phyloP scores from a whole-genome alignment of 2,113 vertebrate species.

The Aplodontia rufa region DNA sequence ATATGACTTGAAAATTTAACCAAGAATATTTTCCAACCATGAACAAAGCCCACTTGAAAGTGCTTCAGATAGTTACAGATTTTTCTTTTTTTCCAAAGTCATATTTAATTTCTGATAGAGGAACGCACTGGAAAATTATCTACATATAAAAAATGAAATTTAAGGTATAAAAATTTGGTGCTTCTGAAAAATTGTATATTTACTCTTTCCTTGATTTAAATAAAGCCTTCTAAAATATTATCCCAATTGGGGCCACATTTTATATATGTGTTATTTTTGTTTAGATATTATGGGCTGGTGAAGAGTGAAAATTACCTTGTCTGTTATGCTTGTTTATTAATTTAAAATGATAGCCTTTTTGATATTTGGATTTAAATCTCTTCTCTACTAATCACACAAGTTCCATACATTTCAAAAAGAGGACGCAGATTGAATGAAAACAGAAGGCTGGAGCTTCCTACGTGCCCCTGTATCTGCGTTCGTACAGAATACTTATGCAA shows the following conservation, averaged over 20 bases:
- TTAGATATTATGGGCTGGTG: conserved; percentile 10
- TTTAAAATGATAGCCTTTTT: conserved; percentile 51
- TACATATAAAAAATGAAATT: conserved; percentile 14
- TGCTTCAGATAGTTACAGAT: not conserved
- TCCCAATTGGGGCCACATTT: not conserved
- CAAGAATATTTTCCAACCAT: conserved; percentile 9
- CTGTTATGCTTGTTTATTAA: conserved; percentile 26
- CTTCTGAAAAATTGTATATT: conserved; percentile 12
- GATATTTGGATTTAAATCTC: conserved; percentile 34
- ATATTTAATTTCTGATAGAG: conserved; percentile 4
- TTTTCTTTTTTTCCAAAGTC: not conserved
- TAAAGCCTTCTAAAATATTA: conserved; percentile 12
- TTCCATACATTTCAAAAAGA: conserved; percentile 55
- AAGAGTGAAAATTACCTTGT: conserved; percentile 48
- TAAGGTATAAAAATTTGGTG: conserved; percentile 25
- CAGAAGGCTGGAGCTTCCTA: not conserved
- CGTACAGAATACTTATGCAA: conserved; percentile 46
- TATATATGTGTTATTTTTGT: conserved; percentile 35
- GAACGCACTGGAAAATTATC: not conserved
- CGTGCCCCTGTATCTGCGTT: not conserved
- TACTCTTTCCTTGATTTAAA: conserved; percentile 33
- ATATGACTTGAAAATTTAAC: conserved; percentile 15
- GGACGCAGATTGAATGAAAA: conserved; percentile 20
- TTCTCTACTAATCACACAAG: conserved; percentile 36
- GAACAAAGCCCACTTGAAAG: conserved; percentile 5